phyloP scores from a whole-genome alignment of 2,113 vertebrate species.

The Athene cunicularia region DNA sequence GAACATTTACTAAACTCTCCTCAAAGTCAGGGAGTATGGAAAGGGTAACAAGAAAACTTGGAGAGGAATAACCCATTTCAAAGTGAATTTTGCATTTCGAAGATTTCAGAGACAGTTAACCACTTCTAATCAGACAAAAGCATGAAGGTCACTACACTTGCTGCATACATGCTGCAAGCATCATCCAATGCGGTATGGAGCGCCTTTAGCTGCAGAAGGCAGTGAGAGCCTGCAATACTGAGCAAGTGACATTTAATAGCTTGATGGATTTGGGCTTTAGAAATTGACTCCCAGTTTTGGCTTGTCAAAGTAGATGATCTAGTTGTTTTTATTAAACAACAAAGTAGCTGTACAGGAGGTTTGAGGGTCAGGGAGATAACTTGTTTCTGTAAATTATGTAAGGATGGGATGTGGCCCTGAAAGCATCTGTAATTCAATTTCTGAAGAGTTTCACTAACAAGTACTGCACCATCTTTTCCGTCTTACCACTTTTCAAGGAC shows the following conservation, averaged over 20 bases:
- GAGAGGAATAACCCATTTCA: not conserved
- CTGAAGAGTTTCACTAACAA: slow-evolving; percentile 3
- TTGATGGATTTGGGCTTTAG: not conserved
- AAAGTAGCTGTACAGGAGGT: not conserved
- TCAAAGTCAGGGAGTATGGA: not conserved
- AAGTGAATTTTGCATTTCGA: not conserved
- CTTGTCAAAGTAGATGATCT: slow-evolving; percentile 6
- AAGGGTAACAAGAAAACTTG: not conserved
- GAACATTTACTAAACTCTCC: not conserved
- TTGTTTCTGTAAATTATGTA: slow-evolving; percentile 18
- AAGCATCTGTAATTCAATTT: not conserved
- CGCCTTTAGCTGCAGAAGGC: not conserved
- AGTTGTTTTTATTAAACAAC: slow-evolving; percentile 23
- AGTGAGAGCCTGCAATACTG: not conserved
- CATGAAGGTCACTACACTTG: not conserved
- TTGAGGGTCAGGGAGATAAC: slow-evolving; percentile 15
- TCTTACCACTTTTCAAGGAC: slow-evolving; percentile 20
- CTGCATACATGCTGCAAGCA: accelerated
- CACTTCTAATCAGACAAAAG: not conserved
- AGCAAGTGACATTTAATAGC: not conserved
- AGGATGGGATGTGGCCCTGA: not conserved
- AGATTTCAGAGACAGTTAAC: not conserved
- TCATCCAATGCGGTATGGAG: not conserved
- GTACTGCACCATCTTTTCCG: not conserved
- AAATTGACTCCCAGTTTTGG: not conserved